Percentiles rank a stretch among this genome's conserved stretches.
These are phyloP conservation scores for Drosophila persimilis DNA, from an alignment of 1,140 invertebrate species.

Conservation along the genomic window DNA sequence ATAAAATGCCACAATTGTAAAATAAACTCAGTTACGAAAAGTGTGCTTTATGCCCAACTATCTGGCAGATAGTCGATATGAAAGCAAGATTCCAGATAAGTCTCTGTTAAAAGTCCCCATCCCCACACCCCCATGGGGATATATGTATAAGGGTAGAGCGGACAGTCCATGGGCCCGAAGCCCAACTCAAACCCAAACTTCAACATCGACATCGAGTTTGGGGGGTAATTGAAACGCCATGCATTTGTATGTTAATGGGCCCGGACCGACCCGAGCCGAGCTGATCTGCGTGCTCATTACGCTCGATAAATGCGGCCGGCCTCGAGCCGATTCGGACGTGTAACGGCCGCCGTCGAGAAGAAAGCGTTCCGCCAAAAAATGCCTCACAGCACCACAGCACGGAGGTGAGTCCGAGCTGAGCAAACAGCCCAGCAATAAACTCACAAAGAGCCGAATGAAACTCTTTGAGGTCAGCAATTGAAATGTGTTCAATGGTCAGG, in stretches of 20 bases:
- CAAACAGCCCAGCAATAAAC: neutral
- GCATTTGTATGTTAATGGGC: slow-evolving; percentile 54
- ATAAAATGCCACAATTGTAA: no score
- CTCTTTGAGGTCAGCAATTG: slow-evolving; percentile 64
- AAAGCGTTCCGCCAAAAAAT: slow-evolving; percentile 63
- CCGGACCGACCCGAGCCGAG: neutral
- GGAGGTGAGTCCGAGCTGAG: no score
- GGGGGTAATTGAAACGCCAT: slow-evolving; percentile 36
- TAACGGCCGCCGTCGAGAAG: slow-evolving; percentile 54
- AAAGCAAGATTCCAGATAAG: no score
- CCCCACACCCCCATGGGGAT: no score
- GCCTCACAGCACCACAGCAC: neutral
- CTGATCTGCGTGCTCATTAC: slow-evolving; percentile 48
- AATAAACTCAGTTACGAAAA: no score
- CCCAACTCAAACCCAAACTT: slow-evolving; percentile 5
- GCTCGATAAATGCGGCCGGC: slow-evolving; percentile 58
- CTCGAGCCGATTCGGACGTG: slow-evolving; percentile 32
- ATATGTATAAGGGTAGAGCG: neutral
- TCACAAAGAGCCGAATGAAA: slow-evolving; percentile 32
- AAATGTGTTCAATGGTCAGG: slow-evolving; percentile 30
- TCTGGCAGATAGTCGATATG: no score
- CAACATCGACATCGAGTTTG: slow-evolving; percentile 5
- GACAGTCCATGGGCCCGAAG: slow-evolving; percentile 16
- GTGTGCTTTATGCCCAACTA: no score
- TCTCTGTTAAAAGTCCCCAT: no score